These are phyloP conservation scores for Aegithalos caudatus DNA, from an alignment of 2,113 vertebrate species.

Conservation along the genomic window DNA sequence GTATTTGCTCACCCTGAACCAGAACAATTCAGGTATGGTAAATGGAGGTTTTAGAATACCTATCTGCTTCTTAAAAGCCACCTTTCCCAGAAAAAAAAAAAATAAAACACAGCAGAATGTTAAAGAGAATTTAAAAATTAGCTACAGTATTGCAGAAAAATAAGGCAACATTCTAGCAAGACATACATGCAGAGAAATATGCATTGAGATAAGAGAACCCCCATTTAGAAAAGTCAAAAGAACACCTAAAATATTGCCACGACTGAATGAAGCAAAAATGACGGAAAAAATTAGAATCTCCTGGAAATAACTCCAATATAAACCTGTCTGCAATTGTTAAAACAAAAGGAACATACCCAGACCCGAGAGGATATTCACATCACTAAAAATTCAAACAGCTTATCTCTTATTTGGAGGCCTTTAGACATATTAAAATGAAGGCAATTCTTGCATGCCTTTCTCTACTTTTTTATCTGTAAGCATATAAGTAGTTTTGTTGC, in stretches of 20 bases:
- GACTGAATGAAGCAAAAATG: background rate
- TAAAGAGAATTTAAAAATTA: background rate
- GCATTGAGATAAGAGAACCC: background rate
- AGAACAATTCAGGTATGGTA: background rate
- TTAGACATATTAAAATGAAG: background rate
- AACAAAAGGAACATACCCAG: background rate
- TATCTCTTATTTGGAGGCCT: background rate
- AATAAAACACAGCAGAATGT: background rate
- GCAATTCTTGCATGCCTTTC: background rate
- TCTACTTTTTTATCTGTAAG: background rate
- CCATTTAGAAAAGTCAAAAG: background rate
- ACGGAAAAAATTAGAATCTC: background rate
- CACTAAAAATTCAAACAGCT: background rate
- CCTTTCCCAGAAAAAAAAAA: background rate
- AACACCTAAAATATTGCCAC: background rate
- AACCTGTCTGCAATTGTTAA: background rate
- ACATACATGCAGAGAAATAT: background rate
- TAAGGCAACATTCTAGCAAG: background rate
- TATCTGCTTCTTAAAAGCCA: background rate
- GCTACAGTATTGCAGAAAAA: background rate
- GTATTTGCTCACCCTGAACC: background rate
- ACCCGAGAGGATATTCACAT: background rate
- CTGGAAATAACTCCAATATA: background rate
- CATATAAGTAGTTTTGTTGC: background rate
- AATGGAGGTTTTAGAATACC: background rate